phyloP scores from a whole-genome alignment of 1,140 invertebrate species.

The Atta texana region DNA sequence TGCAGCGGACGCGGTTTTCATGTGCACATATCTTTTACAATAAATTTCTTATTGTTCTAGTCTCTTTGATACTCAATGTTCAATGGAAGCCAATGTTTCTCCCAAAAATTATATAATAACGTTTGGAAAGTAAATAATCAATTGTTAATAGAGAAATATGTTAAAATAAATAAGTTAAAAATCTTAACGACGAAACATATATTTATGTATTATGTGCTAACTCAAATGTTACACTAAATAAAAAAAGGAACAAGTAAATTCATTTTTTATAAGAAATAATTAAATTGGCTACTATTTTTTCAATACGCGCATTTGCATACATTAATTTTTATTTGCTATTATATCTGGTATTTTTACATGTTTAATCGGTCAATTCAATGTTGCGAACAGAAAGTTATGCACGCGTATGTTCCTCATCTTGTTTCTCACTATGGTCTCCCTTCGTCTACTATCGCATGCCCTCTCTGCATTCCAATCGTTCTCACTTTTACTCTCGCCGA shows the following conservation, averaged over 20 bases:
- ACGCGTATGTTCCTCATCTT: background rate
- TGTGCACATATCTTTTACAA: slow-evolving; percentile 53
- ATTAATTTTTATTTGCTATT: background rate
- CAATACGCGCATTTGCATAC: too few species aligned
- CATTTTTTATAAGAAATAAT: background rate
- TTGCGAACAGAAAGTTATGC: slow-evolving; percentile 23
- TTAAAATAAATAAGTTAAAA: background rate
- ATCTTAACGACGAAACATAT: background rate
- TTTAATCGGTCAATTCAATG: background rate
- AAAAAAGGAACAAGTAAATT: background rate
- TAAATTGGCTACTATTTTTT: background rate
- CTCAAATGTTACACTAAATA: background rate
- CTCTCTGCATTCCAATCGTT: slow-evolving; percentile 22
- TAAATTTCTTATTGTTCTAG: background rate
- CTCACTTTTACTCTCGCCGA: slow-evolving; percentile 43
- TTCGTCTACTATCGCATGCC: slow-evolving; percentile 42
- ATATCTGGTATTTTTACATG: slow-evolving; percentile 1
- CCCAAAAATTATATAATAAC: background rate
- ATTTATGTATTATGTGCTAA: background rate
- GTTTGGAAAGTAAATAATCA: background rate
- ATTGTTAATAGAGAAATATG: background rate
- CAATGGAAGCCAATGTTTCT: background rate
- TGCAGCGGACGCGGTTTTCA: slow-evolving; percentile 36
- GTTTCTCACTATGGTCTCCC: background rate
- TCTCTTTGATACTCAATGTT: slow-evolving; percentile 4